Conservation (phyloP, 2,113 vertebrate genomes). For the Cryptomyrus ogoouensis region DNA sequence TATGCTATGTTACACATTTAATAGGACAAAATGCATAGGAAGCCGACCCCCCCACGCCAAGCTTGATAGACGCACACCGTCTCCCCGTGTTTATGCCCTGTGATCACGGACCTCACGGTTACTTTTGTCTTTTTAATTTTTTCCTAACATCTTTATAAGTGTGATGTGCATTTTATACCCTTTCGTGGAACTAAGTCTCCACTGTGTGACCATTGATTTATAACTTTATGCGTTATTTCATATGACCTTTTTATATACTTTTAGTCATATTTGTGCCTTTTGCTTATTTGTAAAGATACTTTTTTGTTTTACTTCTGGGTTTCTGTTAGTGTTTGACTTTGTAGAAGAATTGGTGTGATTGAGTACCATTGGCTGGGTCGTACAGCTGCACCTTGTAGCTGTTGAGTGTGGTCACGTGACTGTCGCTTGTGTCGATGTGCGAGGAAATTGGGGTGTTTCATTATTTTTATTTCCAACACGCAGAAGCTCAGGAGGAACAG, state of each 20-base stretch:
- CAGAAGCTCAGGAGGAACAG: not conserved
- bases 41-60: not conserved
- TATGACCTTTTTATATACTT: not conserved
- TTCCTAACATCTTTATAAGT: not conserved
- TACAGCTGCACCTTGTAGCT: not conserved
- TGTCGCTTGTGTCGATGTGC: not conserved
- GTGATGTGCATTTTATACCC: not conserved
- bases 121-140: not conserved
- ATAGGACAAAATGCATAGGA: not conserved
- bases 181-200: not conserved
- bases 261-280: not conserved
- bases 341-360: not conserved
- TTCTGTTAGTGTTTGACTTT: not conserved
- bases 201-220: not conserved
- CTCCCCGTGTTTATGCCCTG: not conserved
- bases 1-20: not conserved
- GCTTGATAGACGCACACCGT: not conserved
- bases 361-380: not conserved
- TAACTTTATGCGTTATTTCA: not conserved
- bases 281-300: not conserved
- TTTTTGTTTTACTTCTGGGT: constrained; percentile 6
- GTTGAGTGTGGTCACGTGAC: not conserved
- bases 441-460: not conserved
- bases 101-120: not conserved
- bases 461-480: not conserved